These are phyloP conservation scores for Pediacus dermestoides DNA, from an alignment of 2,888 invertebrate genomes.

Conservation along the genomic window DNA sequence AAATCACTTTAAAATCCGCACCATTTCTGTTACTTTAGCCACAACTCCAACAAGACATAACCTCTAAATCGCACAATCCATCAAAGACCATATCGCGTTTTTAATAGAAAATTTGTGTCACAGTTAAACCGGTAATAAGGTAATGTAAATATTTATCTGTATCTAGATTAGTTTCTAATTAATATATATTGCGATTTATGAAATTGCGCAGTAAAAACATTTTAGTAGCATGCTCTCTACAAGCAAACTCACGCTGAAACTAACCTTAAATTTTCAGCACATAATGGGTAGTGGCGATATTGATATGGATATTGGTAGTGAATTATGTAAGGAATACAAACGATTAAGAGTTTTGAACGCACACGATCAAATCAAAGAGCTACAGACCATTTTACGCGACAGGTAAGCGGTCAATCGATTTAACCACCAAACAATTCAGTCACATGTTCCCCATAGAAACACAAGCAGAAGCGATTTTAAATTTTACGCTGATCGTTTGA, in stretches of 20 bases:
- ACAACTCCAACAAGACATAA: no score
- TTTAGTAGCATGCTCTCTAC: no score
- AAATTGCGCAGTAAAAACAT: no score
- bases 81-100: no score
- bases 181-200: no score
- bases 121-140: no score
- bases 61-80: no score
- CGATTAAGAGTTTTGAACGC: constrained; percentile 69
- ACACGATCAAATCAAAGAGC: constrained; percentile 76
- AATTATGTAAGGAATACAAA: constrained; percentile 54
- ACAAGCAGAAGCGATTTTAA: constrained; percentile 94
- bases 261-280: constrained; percentile 19
- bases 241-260: constrained; percentile 5
- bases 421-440: not conserved
- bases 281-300: constrained; percentile 49
- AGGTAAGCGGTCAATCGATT: constrained; percentile 57
- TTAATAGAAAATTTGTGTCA: no score
- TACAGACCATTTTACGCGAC: constrained; percentile 83
- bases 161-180: no score
- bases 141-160: no score
- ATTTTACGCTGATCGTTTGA: constrained; percentile 96
- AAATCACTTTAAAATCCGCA: constrained; percentile 3
- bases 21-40: no score
- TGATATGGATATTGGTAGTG: constrained; percentile 37
- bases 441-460: constrained; percentile 57